phyloP scores from a whole-genome alignment of 2,797 vertebrate species.

The Chloroceryle inda region DNA sequence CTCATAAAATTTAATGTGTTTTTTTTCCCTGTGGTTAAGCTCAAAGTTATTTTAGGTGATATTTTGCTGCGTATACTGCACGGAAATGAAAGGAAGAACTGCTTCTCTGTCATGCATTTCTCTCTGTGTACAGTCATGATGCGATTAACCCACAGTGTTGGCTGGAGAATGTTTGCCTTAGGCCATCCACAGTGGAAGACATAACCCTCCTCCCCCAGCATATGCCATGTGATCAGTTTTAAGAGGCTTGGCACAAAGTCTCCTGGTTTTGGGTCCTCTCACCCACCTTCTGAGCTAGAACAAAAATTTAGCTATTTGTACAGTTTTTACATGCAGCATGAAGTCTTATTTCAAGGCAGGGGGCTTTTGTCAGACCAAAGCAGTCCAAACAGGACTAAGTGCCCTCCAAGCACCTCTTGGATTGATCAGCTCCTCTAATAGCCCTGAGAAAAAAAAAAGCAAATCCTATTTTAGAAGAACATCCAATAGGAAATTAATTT shows the following conservation, averaged over 20 bases:
- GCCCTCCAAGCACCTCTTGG: neutral
- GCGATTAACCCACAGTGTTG: neutral
- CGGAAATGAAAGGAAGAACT: neutral
- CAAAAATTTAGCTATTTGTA: neutral
- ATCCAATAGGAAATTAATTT: neutral
- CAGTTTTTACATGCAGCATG: neutral
- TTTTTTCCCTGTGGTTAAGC: neutral
- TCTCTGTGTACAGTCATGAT: neutral
- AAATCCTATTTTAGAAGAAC: fast-evolving
- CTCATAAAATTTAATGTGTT: fast-evolving
- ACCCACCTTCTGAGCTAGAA: neutral
- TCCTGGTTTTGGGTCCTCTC: neutral
- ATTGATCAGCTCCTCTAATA: neutral
- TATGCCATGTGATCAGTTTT: neutral
- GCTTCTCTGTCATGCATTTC: neutral
- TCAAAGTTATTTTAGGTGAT: neutral
- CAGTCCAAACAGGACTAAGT: neutral
- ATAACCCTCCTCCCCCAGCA: neutral
- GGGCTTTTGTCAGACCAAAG: neutral
- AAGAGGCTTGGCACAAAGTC: neutral
- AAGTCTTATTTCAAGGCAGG: neutral
- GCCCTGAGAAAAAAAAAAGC: fast-evolving
- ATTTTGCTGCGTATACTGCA: neutral
- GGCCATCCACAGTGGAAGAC: neutral
- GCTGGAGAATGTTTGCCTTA: neutral